Percentiles rank a stretch among this genome's conserved stretches.
Conservation (phyloP, 1,140 invertebrate species). For the Manduca sexta region DNA sequence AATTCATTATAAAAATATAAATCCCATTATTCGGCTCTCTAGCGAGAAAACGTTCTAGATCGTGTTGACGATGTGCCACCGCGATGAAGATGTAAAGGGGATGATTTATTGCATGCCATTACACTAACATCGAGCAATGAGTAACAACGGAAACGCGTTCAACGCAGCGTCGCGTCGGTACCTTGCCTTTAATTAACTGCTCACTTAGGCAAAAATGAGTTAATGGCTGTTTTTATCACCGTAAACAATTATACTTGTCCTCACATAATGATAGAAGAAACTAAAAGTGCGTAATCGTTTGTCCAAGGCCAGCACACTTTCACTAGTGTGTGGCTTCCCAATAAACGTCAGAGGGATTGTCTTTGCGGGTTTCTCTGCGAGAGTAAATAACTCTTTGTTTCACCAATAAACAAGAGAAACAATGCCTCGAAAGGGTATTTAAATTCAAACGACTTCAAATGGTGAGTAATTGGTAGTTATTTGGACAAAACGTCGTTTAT, state of each 20-base stretch:
- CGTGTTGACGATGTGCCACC: too few relatives aligned
- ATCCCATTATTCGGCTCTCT: too few relatives aligned
- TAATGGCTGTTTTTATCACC: constrained; percentile 3
- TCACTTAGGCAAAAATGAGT: constrained; percentile 5
- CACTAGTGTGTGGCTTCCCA: constrained; percentile 26
- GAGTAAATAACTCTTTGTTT: background rate
- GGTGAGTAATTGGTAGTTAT: too few relatives aligned
- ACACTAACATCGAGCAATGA: background rate
- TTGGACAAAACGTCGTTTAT: too few relatives aligned
- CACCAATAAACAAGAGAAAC: too few relatives aligned
- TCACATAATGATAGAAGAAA: background rate
- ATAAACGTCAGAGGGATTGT: constrained; percentile 30
- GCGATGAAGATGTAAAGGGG: too few relatives aligned
- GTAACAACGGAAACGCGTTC: constrained; percentile 4
- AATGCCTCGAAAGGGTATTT: too few relatives aligned
- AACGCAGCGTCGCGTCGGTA: background rate
- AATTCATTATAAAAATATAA: too few relatives aligned
- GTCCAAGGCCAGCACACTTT: constrained; percentile 13
- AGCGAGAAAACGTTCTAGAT: too few relatives aligned
- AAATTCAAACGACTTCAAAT: too few relatives aligned
- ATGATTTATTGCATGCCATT: too few relatives aligned
- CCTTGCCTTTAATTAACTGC: constrained; percentile 5
- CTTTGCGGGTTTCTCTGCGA: constrained; percentile 22
- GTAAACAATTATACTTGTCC: constrained; percentile 2
- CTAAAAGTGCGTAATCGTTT: constrained; percentile 3